Evolutionary conservation across 2,113 vertebrate species (phyloP), one percentile per base, ranked within the genome.

Genomic region (Antidorcas marsupialis): DNA sequence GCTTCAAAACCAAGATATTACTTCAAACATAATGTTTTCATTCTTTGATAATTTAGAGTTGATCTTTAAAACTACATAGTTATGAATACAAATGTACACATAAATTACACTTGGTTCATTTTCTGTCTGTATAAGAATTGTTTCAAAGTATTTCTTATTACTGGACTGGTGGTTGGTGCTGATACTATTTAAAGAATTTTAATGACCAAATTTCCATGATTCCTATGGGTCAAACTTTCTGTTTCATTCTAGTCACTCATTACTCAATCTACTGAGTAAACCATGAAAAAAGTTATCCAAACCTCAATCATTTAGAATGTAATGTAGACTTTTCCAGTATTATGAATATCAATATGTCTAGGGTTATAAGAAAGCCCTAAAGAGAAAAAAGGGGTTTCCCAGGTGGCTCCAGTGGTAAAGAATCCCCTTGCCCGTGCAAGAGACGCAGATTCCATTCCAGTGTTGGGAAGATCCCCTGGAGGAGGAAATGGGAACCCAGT

Each of bases 401-500:
- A 39, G 36, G 36, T 25, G 67, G 36, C 36, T 39, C 67, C 67
- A 13, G 19, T 74, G 36, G 21, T 74, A 74, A 39, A 74, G 36
- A 74, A 39, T 39, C 67, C 21, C 36, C 67, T 23, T 71, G n/a
- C n/a, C 19, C 19, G 0, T 12, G 10, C 67, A 39, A 71, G 67
- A 71, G 67, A 74, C 0, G 5, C 67, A 74, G 36, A 21, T 39
- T 39, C 10, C 21, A 39, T 25, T 21, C 5, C 2, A 0, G 36
- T 23, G 36, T 39, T 6, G 5, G 67, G 36, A 74, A 74, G 36
- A 39, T 74, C 36, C 67, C 67, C 36, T 74, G 67, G 67, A 74
- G 21, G 67, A 74, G 36, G 67, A 74, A 71, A 39, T 23, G 67
- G 21, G 19, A 74, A 39, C 21, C 2, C 19, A 74, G 21, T 74